Conservation (phyloP, 2,797 vertebrate genomes). For the Paramormyrops hopkinsi region DNA sequence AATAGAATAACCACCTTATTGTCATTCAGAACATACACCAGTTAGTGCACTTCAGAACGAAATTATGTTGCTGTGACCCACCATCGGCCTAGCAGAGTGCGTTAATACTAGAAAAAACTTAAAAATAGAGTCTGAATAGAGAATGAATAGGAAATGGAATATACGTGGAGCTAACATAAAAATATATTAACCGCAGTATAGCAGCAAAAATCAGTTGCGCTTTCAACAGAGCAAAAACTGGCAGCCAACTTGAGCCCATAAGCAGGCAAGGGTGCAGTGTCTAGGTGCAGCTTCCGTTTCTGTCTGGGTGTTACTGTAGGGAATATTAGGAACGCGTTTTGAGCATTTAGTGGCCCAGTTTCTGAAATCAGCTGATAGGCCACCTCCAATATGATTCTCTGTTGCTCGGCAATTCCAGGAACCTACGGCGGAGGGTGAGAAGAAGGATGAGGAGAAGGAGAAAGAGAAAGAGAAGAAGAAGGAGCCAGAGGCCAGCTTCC, state of each 20-base stretch:
- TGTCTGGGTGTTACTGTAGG: not conserved
- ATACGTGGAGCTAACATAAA: no score
- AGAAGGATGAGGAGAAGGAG: slow-evolving; percentile 79
- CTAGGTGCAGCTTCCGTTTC: not conserved
- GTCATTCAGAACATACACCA: no score
- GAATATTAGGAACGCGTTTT: not conserved
- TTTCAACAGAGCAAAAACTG: not conserved
- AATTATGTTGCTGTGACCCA: no score
- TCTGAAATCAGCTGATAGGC: not conserved
- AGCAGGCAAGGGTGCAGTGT: not conserved
- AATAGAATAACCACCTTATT: not conserved
- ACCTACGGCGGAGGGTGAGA: slow-evolving; percentile 57
- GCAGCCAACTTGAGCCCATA: not conserved
- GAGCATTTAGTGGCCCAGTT: not conserved
- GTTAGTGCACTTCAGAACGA: not conserved
- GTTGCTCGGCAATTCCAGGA: slow-evolving; percentile 59
- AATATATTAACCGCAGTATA: not conserved
- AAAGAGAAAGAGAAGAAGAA: slow-evolving; percentile 97
- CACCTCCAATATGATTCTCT: not conserved
- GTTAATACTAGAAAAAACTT: no score
- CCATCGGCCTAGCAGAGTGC: no score
- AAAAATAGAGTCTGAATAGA: no score
- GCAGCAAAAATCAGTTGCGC: not conserved
- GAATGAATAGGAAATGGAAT: no score
- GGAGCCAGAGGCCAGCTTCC: slow-evolving; percentile 90